Base-by-base conservation (phyloP, 2,888 invertebrate genomes). In the Dynastes hyllus region DNA sequence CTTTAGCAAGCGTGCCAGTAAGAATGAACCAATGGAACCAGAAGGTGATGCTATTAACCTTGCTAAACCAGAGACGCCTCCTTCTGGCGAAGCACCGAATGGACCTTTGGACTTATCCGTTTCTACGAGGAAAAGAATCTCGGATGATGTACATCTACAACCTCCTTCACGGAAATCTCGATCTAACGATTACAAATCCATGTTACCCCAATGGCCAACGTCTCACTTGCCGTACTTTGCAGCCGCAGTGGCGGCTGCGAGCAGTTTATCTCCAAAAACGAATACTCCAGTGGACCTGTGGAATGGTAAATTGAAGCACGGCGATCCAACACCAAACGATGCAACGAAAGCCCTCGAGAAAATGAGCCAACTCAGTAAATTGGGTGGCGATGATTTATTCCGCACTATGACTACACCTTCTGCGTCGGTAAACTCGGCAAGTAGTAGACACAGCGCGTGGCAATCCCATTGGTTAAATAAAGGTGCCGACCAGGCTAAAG, bases 391-490 rank as follows among this genome's bases (percentile, higher is more conserved):
- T 81, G 94, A 94, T 85, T 89, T 95, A 13, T 95, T 94, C 86
- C 90, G 94, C 83, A 92, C 92, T 13, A 92, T 92, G 84, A 87
- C 89, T n/a, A 91, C 91, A 83, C 85, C 86, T n/a, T 91, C 90
- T 2, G 91, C 92, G 51, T 91, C 92, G 1, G 89, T 90, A 8
- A 91, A 91, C 58, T 90, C 91, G 1, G 89, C 91, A 1, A 89
- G 88, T 61, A 95, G 95, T 22, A 91, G 96, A 1, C 96, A 96
- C 88, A 96, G 96, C 82, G 97, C 97, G 16, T 97, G 98, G 95
- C 98, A 98, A 87, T 98, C 98, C 1, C 98, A 98, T 88, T 98
- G 98, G 98, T 90, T 98, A 78, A 98, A 96, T 90, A 98, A 97
- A 87, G 97, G 97, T 6, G 97, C 97, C 1, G 97, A 97, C 85